These are phyloP conservation scores for Scophthalmus maximus DNA, from an alignment of 2,113 vertebrate species.

Conservation along the genomic window DNA sequence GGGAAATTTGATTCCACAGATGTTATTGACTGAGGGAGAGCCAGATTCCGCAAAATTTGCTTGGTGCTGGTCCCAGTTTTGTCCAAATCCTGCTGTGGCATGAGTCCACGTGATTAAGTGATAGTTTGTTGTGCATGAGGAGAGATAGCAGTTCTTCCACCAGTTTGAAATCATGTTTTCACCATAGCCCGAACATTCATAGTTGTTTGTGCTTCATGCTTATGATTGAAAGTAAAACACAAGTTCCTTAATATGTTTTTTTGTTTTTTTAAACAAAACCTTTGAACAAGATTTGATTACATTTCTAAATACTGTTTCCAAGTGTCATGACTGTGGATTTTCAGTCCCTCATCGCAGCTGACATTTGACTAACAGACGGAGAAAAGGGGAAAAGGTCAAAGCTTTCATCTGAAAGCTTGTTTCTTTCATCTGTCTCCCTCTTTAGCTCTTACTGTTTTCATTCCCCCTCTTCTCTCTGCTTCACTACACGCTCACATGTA, in stretches of 20 bases:
- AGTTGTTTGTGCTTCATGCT: no score
- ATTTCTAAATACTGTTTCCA: neutral
- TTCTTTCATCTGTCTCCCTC: conserved; percentile 11
- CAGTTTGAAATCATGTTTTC: neutral
- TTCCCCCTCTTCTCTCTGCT: neutral
- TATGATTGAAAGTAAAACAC: neutral
- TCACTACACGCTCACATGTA: neutral
- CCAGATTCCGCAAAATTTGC: conserved; percentile 5
- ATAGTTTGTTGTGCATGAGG: neutral
- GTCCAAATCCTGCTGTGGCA: conserved; percentile 27
- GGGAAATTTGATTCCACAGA: neutral
- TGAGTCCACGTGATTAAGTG: neutral
- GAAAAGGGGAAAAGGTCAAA: conserved; percentile 24
- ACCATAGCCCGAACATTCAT: neutral
- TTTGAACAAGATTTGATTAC: conserved; percentile 3
- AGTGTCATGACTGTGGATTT: conserved; percentile 12
- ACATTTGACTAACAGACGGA: conserved; percentile 27
- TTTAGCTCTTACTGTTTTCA: neutral
- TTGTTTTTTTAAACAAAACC: neutral
- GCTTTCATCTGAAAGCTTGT: conserved; percentile 13
- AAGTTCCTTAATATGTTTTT: neutral
- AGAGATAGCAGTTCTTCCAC: neutral
- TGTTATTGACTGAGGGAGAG: conserved; percentile 2
- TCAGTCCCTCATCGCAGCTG: conserved; percentile 15
- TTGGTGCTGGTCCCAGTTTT: neutral